phyloP scores from a whole-genome alignment of 2,888 invertebrate species.

The Elmis aenea region DNA sequence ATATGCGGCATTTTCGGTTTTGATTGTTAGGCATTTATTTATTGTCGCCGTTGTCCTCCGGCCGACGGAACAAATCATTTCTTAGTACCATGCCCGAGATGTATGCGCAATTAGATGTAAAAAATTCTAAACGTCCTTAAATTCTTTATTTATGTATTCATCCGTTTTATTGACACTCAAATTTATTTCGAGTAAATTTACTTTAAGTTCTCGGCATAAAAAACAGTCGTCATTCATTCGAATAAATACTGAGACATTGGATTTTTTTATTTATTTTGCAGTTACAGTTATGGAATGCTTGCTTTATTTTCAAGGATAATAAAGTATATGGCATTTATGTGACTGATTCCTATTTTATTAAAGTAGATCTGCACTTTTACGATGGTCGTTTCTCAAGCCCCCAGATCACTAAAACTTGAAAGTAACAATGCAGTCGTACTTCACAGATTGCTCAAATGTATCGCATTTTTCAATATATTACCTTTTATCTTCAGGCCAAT shows the following conservation, averaged over 20 bases:
- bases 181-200: conserved; percentile 39
- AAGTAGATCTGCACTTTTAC: conserved; percentile 35
- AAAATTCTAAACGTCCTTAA: conserved; percentile 35
- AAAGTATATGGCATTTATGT: conserved; percentile 39
- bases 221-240: conserved; percentile 40
- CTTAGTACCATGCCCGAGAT: conserved; percentile 20
- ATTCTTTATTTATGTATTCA: conserved; percentile 37
- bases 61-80: conserved; percentile 11
- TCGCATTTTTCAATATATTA: conserved; percentile 2
- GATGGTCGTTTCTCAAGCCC: conserved; percentile 22
- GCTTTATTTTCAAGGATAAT: conserved; percentile 38
- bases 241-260: conserved; percentile 40
- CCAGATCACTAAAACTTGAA: conserved; percentile 21
- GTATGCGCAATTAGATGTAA: conserved; percentile 29
- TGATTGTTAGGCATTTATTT: conserved; percentile 5
- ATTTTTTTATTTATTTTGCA: conserved; percentile 38
- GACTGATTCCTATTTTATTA: conserved; percentile 41
- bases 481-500: too few species aligned
- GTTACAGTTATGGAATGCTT: conserved; percentile 35
- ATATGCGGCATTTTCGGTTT: conserved; percentile 9
- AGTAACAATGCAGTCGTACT: conserved; percentile 22
- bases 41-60: conserved; percentile 1
- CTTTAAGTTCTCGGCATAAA: conserved; percentile 37
- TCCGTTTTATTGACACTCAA: conserved; percentile 40
- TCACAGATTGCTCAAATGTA: conserved; percentile 15